Percentiles rank a stretch among this genome's conserved stretches.
Evolutionary conservation across 2,888 invertebrate species (phyloP).

Genomic region (Tenthredo distinguenda): DNA sequence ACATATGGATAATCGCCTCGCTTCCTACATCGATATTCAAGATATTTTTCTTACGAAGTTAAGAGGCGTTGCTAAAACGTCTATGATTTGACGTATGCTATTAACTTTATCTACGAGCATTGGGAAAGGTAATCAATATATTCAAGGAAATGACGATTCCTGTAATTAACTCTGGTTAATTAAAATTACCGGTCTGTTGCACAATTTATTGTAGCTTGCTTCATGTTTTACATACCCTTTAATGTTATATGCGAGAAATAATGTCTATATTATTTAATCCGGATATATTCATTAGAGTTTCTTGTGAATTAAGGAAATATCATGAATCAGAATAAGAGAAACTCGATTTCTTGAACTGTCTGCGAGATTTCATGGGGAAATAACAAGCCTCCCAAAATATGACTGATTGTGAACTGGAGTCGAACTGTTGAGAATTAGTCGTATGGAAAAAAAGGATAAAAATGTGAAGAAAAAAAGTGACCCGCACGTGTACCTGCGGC

Average conservation of each 20-base stretch:
- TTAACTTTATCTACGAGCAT: neutral
- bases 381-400: neutral
- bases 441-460: neutral
- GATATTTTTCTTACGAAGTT: neutral
- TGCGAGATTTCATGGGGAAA: neutral
- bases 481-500: slow-evolving; percentile 19
- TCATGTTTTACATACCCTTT: neutral
- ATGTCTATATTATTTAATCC: neutral
- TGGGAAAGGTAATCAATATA: slow-evolving; percentile 19
- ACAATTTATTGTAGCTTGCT: slow-evolving; percentile 15
- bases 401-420: neutral
- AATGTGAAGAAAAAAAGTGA: neutral
- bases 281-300: neutral
- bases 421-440: neutral
- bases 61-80: neutral
- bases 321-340: neutral
- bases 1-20: neutral
- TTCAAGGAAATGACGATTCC: slow-evolving; percentile 26
- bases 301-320: neutral
- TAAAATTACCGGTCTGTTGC: slow-evolving; percentile 32
- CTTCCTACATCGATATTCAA: neutral
- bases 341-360: neutral
- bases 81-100: neutral
- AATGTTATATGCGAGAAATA: neutral
- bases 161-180: slow-evolving; percentile 1